These are phyloP conservation scores for Patella pellucida DNA, from an alignment of 2,888 invertebrate genomes.

Conservation along the genomic window DNA sequence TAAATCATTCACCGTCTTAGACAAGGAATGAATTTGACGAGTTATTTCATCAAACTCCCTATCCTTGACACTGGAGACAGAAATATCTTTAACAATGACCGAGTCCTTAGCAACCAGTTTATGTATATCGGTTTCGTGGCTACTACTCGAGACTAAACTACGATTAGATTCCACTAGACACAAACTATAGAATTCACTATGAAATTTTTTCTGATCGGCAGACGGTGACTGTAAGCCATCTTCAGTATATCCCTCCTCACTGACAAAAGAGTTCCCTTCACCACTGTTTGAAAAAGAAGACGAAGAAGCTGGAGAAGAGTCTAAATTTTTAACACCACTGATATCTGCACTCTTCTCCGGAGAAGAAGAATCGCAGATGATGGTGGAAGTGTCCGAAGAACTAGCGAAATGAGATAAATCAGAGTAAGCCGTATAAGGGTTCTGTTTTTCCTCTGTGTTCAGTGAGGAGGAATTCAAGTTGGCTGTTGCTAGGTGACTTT, in stretches of 20 bases:
- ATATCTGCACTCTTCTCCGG: not conserved
- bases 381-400: not conserved
- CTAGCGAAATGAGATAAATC: slow-evolving; percentile 10
- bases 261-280: slow-evolving; percentile 8
- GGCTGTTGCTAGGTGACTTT: slow-evolving; percentile 21
- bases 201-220: slow-evolving; percentile 57
- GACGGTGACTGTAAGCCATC: slow-evolving; percentile 28
- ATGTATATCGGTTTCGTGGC: slow-evolving; percentile 20
- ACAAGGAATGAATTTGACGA: slow-evolving; percentile 56
- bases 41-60: slow-evolving; percentile 61
- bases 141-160: slow-evolving; percentile 39
- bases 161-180: slow-evolving; percentile 57
- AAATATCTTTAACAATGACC: not conserved
- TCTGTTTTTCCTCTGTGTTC: not conserved
- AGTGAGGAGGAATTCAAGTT: not conserved
- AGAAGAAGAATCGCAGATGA: not conserved
- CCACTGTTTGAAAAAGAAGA: not conserved
- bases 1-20: slow-evolving; percentile 60
- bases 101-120: slow-evolving; percentile 14
- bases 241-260: slow-evolving; percentile 37
- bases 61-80: slow-evolving; percentile 18
- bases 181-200: slow-evolving; percentile 64
- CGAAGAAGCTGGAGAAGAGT: not conserved
- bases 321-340: not conserved
- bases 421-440: slow-evolving; percentile 3